Evolutionary conservation across 2,113 vertebrate species (phyloP).

Genomic region (Oncorhynchus keta): DNA sequence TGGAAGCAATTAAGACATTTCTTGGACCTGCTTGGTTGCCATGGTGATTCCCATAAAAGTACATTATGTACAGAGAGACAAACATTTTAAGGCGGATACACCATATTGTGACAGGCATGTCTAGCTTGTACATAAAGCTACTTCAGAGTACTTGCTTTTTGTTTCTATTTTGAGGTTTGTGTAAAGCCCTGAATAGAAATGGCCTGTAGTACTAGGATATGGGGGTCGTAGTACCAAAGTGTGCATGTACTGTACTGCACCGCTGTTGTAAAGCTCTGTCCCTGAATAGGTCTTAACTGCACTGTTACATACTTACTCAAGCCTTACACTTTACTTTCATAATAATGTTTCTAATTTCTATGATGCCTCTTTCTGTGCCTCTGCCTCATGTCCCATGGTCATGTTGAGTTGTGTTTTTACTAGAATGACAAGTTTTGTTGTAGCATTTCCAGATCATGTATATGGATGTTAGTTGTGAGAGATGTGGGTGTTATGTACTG

Average conservation of each 20-base stretch:
- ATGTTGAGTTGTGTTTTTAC: neutral
- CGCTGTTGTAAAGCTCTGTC: slow-evolving; percentile 13
- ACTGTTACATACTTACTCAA: slow-evolving; percentile 32
- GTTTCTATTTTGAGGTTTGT: neutral
- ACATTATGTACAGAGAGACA: neutral
- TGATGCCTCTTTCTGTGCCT: neutral
- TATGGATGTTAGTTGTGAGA: neutral
- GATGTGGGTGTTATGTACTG: neutral
- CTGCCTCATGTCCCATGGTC: neutral
- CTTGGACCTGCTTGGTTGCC: neutral
- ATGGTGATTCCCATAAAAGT: neutral
- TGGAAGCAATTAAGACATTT: neutral
- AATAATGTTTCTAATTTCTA: neutral
- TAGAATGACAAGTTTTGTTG: neutral
- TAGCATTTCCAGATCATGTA: neutral
- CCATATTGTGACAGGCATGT: neutral
- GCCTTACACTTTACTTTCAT: slow-evolving; percentile 11
- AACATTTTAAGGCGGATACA: neutral
- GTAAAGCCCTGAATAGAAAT: neutral
- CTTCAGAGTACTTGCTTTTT: slow-evolving; percentile 1
- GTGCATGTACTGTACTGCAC: slow-evolving; percentile 21
- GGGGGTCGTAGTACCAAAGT: slow-evolving; percentile 31
- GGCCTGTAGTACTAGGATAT: slow-evolving; percentile 5
- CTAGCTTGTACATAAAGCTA: slow-evolving; percentile 18
- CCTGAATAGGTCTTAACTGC: slow-evolving; percentile 11